Base-by-base conservation (phyloP, 2,797 vertebrate species). In the Ispidina picta region DNA sequence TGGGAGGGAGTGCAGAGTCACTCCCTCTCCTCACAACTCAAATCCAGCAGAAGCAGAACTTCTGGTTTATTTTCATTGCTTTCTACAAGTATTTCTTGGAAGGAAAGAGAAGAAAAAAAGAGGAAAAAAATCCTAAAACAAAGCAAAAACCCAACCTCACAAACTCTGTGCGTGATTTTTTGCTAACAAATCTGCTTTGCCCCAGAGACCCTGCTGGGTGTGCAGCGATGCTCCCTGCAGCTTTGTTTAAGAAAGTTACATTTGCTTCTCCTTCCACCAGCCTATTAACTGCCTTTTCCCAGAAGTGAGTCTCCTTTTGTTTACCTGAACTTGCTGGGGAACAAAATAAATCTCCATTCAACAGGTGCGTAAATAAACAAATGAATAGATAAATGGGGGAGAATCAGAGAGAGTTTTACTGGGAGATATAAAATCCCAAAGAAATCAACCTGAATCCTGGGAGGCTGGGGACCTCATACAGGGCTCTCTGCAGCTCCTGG, bases 301-400 rank as follows among this genome's bases (percentile, higher is more conserved):
- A 95, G 75, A 96, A 96, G 77, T 18, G 31, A 71, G 82, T 28
- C 84, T 96, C 68, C 94, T 93, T 81, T 74, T 93, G 88, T 93
- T 96, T 95, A 93, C 96, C 95, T 96, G 92, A 95, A 74, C 94
- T 94, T 89, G 89, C 96, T 51, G 59, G 66, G 63, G 75, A 96
- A 33, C 29, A 29, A 94, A 95, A 91, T 83, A 84, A 81, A 85
- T 88, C 60, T 43, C 44, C 60, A 82, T 86, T 56, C 88, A 79
- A 91, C 0, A 9, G 28, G 66, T 55, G n/a, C 35, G 90, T 84
- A 92, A 94, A 95, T 88, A 95, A 95, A 97, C 89, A 90, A 89
- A 93, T 68, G 48, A 89, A 82, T 66, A 91, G 58, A 64, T 63
- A 65, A 73, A 83, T 77, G 9, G 12, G 33, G 68, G 65, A 77